Percentiles rank a stretch among this genome's conserved stretches.
These are phyloP conservation scores for Incurvaria masculella DNA, from an alignment of 2,888 invertebrate genomes.

Conservation along the genomic window DNA sequence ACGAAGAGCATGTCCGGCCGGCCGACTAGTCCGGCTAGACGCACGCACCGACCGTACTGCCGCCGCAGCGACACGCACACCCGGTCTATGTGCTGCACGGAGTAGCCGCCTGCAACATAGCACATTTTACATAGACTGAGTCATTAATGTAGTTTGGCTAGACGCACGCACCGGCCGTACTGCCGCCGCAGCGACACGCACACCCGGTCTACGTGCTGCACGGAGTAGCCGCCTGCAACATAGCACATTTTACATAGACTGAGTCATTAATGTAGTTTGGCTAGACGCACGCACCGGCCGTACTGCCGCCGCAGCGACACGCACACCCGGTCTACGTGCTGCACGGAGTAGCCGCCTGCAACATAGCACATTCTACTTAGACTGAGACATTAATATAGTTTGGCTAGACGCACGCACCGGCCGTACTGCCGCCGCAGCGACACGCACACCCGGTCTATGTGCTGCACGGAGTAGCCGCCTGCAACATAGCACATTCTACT, in stretches of 20 bases:
- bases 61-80: conserved; percentile 57
- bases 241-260: too few relatives aligned
- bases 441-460: conserved; percentile 63
- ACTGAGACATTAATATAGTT: too few relatives aligned
- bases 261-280: too few relatives aligned
- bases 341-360: conserved; percentile 60
- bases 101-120: conserved; percentile 52
- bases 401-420: too few relatives aligned
- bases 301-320: conserved; percentile 55
- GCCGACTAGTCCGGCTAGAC: conserved; percentile 63
- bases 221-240: conserved; percentile 59
- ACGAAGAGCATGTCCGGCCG: conserved; percentile 72
- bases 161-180: conserved; percentile 68
- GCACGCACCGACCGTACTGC: conserved; percentile 66
- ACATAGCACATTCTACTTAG: too few relatives aligned
- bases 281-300: conserved; percentile 68
- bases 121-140: too few relatives aligned
- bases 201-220: conserved; percentile 64
- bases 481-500: too few relatives aligned
- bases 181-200: conserved; percentile 55
- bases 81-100: conserved; percentile 65
- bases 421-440: conserved; percentile 61
- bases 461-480: conserved; percentile 62
- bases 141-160: too few relatives aligned
- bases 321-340: conserved; percentile 65